Base-by-base conservation (phyloP, 2,113 vertebrate species). In the Tachycineta bicolor region DNA sequence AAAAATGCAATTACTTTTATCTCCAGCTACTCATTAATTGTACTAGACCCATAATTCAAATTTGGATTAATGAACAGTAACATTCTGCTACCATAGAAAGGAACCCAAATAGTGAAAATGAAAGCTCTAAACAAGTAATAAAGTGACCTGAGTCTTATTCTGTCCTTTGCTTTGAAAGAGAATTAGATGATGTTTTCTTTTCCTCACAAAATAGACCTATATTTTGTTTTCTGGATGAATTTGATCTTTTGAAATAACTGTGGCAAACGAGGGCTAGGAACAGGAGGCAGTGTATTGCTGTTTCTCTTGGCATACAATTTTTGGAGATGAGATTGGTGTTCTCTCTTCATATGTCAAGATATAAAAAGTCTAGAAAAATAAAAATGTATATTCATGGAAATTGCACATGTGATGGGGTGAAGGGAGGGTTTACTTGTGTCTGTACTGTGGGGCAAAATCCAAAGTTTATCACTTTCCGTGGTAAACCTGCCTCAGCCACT, bases 1-100 rank as follows among this genome's bases (percentile, higher is more conserved):
- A 73, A 94, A 90, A 90, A 83, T 44, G 28, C 55, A 62, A 78
- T 90, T 88, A 82, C 21, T 94, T 94, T 91, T 69, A 63, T 91
- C 49, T 87, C 14, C 43, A 82, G 34, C 20, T 85, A 49, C 78
- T 65, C 39, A 94, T 92, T 88, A 83, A 59, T 70, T 89, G 39
- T 68, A 25, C 26, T 50, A 74, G 25, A 77, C 29, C 23, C 43
- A 37, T 63, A 67, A 67, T 22, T 60, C 81, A 34, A 64, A 59
- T 81, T 81, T 83, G 39, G 14, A 80, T 74, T 94, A 80, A 69
- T 39, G 47, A 95, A 50, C 26, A 60, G 22, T 34, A 82, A 71
- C 11, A 29, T 70, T 80, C 59, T 63, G 34, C 50, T 65, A 24
- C 69, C 0, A 0, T 10, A 77, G 28, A 78, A 76, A 80, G 41